Base-by-base conservation (phyloP, 2,888 invertebrate genomes). In the Brachyptera risi region DNA sequence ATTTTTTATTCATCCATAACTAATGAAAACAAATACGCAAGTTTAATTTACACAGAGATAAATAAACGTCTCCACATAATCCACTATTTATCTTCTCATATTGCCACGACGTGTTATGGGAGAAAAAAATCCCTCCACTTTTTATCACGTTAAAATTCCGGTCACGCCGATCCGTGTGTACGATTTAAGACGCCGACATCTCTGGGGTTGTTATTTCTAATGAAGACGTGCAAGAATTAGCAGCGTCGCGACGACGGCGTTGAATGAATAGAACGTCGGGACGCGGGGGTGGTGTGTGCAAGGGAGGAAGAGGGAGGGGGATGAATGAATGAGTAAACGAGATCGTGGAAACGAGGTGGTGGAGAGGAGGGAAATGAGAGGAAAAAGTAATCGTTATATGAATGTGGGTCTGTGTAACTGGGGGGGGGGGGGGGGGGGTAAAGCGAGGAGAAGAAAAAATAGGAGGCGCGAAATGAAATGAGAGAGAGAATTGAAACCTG, bases 371-470 rank as follows among this genome's bases (percentile, higher is more conserved):
- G 47, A 58, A 44, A 58, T 37, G 59, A 27, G 51, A 42, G 27
- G 42, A 38, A 37, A 47, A 58, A 47, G 59, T 51, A 59, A 59
- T 59, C 59, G 59, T 59, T 59, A 54, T 51, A 51, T 51, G 51
- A 59, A 59, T 51, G 26, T 27, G 51, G 59, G 59, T 59, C 38
- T 51, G 35, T 27, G 38, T n/a, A n/a, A n/a, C n/a, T n/a, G n/a
- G n/a, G n/a, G n/a, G n/a, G n/a, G n/a, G n/a, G n/a, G n/a, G n/a
- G n/a, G n/a, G n/a, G n/a, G n/a, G n/a, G n/a, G n/a, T n/a, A n/a
- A n/a, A n/a, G n/a, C n/a, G n/a, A n/a, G n/a, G n/a, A n/a, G n/a
- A n/a, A n/a, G n/a, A n/a, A n/a, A n/a, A n/a, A n/a, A n/a, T n/a
- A n/a, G n/a, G n/a, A n/a, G n/a, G 50, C 42, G 58, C 58, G 58